A percentile compares a stretch with the other conserved stretches of the same genome.
Evolutionary conservation across 2,113 vertebrate genomes (phyloP).

Genomic region (Equus quagga): DNA sequence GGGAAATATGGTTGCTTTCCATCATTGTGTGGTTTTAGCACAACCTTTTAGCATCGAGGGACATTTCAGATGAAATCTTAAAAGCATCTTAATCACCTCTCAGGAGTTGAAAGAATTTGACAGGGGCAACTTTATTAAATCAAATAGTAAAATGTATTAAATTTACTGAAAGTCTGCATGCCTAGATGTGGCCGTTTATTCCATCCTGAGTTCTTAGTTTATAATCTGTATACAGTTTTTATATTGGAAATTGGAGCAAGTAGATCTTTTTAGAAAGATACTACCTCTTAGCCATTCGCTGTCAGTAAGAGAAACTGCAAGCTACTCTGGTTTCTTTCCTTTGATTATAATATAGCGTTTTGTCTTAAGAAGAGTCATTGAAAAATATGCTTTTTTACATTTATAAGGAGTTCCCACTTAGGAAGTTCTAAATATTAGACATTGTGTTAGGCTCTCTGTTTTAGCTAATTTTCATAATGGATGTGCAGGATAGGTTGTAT

Average conservation of each 20-base stretch:
- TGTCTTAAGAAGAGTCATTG: background rate
- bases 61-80: background rate
- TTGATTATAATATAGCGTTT: background rate
- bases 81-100: background rate
- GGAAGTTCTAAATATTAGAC: background rate
- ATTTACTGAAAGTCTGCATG: conserved; percentile 12
- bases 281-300: background rate
- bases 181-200: background rate
- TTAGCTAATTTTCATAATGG: conserved; percentile 1
- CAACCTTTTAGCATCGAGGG: background rate
- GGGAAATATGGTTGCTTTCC: background rate
- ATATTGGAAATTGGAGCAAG: background rate
- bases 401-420: background rate
- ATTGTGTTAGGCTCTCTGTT: background rate
- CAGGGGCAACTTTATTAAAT: conserved; percentile 36
- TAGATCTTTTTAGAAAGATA: background rate
- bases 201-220: background rate
- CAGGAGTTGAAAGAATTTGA: background rate
- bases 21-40: background rate
- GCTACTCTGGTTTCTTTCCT: background rate
- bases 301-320: background rate
- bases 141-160: background rate
- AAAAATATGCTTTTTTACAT: background rate
- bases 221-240: background rate
- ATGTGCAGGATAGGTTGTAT: background rate